These are phyloP conservation scores for Poecilia wingei DNA, from an alignment of 2,797 vertebrate genomes.

Conservation along the genomic window DNA sequence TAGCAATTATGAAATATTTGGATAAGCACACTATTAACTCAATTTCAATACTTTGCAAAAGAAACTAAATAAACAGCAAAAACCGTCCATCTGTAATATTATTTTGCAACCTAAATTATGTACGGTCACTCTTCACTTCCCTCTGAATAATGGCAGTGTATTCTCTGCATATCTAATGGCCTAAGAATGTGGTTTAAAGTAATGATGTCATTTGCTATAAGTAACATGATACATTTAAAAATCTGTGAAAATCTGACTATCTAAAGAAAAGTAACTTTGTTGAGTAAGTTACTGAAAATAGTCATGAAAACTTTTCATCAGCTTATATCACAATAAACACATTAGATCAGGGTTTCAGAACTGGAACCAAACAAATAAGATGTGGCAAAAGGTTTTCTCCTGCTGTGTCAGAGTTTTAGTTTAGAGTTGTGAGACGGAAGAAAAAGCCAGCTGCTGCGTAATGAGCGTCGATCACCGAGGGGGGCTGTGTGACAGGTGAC, in stretches of 20 bases:
- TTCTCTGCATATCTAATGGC: not conserved
- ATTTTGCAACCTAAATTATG: not conserved
- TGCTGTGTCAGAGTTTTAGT: conserved; percentile 49
- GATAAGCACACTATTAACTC: not conserved
- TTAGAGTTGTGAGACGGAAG: conserved; percentile 38
- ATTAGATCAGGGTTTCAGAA: not conserved
- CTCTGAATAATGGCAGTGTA: not conserved
- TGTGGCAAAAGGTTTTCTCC: conserved; percentile 24
- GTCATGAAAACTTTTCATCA: not conserved
- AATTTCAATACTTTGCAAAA: not conserved
- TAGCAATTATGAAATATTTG: not conserved
- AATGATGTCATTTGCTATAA: not conserved
- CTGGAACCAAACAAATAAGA: not conserved
- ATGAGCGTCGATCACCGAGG: conserved; percentile 57
- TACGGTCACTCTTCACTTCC: not conserved
- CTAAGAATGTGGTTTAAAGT: not conserved
- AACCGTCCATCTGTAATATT: not conserved
- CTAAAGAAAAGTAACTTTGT: not conserved
- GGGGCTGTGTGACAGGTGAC: conserved; percentile 68
- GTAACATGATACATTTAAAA: not conserved
- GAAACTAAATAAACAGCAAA: not conserved
- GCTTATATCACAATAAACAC: not conserved
- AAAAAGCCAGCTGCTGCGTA: conserved; percentile 51
- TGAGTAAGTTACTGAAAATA: not conserved
- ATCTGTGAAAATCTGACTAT: not conserved